Conservation (phyloP, 2,888 invertebrate genomes). For the Lasioglossum morio region DNA sequence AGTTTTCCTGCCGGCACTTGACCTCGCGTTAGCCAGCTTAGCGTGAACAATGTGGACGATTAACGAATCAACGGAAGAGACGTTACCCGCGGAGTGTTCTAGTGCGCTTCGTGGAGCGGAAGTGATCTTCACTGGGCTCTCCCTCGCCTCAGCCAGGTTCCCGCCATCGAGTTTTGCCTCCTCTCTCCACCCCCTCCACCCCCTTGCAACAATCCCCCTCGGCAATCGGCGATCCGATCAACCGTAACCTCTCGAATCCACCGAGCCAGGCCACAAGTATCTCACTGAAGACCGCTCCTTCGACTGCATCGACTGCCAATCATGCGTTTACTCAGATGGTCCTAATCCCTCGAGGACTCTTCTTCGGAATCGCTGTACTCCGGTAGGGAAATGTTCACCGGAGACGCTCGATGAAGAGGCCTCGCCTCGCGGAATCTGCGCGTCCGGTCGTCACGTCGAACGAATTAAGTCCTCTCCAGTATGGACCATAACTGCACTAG, state of each 20-base stretch:
- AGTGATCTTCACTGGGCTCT: slow-evolving; percentile 65
- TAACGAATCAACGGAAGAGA: slow-evolving; percentile 67
- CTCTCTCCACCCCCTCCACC: slow-evolving; percentile 42
- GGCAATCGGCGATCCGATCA: slow-evolving; percentile 80
- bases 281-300: slow-evolving; percentile 77
- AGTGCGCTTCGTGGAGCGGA: slow-evolving; percentile 74
- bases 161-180: slow-evolving; percentile 62
- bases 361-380: slow-evolving; percentile 35
- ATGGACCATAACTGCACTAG: not conserved
- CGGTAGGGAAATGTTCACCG: slow-evolving; percentile 26
- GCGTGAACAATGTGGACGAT: slow-evolving; percentile 64
- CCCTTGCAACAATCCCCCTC: slow-evolving; percentile 58
- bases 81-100: slow-evolving; percentile 66
- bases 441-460: not conserved
- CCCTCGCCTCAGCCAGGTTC: slow-evolving; percentile 46
- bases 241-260: slow-evolving; percentile 79
- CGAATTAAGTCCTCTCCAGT: not conserved
- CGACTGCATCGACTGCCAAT: slow-evolving; percentile 76
- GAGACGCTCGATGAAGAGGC: slow-evolving; percentile 22
- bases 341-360: slow-evolving; percentile 81
- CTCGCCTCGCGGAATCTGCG: not conserved
- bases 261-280: slow-evolving; percentile 79
- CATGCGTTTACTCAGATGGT: slow-evolving; percentile 79
- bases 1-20: slow-evolving; percentile 43
- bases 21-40: slow-evolving; percentile 51